Base-by-base conservation (phyloP, 2,888 invertebrate species). In the Polylopha cassiicola region DNA sequence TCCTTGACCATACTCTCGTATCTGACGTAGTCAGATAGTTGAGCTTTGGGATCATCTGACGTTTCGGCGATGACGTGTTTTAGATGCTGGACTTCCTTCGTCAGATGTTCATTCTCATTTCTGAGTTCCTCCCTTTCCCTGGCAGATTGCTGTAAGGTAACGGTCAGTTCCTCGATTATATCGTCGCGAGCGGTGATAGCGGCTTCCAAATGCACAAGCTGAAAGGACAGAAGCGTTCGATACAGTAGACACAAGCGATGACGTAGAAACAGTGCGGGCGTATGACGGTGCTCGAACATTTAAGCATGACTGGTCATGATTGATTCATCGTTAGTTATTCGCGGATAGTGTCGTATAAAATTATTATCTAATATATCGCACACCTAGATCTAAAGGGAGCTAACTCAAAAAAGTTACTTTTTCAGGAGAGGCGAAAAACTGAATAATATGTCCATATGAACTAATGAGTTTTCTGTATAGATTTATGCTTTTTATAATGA, bases 181-280 rank as follows among this genome's bases (percentile, higher is more conserved):
- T 88, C 87, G 62, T 93, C 92, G 57, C 93, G 90, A 51, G 90
- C 88, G 6, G 85, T 79, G 42, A 94, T 79, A 53, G 91, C 91
- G 55, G 86, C 87, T 69, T 92, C 91, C 69, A 90, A 92, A 72
- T 93, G 92, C 68, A 90, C 87, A 59, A 92, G 86, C 92, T 93
- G 75, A 64, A 87, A 87, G 63, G 68, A 80, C 90, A 92, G 64
- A 71, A 44, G 60, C 60, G 41, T 56, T 58, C 51, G 51, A 42
- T 55, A 59, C 62, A 62, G 56, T 47, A 52, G 54, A 67, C 69
- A 55, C 49, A 64, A 60, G 61, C 61, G 46, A 20, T 8, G 23
- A 20, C 37, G 18, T 14, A 4, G 15, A 33, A 14, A 37, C 16
- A 34, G 17, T 21, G n/a, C 5, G n/a, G n/a, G n/a, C n/a, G n/a